Conservation (phyloP, 2,888 invertebrate genomes). For the Anarsia innoxiella region DNA sequence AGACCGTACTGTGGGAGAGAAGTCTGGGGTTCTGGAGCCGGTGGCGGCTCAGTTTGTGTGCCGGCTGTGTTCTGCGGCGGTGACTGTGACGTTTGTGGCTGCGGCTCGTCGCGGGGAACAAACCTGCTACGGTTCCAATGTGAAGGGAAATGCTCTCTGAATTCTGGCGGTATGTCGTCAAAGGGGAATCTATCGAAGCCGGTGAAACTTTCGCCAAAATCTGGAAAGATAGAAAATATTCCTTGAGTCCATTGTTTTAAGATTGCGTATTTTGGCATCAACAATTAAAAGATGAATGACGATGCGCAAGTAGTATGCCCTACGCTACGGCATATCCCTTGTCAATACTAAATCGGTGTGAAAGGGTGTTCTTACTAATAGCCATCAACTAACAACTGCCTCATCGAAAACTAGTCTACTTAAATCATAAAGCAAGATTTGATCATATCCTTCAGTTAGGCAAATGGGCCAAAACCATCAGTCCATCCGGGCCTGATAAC, state of each 20-base stretch:
- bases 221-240: too few relatives aligned
- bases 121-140: constrained; percentile 61
- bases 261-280: constrained; percentile 33
- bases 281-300: constrained; percentile 26
- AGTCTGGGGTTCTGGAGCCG: constrained; percentile 30
- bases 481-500: too few relatives aligned
- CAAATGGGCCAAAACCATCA: too few relatives aligned
- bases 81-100: constrained; percentile 28
- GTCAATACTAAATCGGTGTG: too few relatives aligned
- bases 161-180: constrained; percentile 69
- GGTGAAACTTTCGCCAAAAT: constrained; percentile 63
- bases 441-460: too few relatives aligned
- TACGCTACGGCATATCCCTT: too few relatives aligned
- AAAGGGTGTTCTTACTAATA: too few relatives aligned
- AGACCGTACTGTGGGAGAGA: constrained; percentile 79
- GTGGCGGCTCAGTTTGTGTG: constrained; percentile 57
- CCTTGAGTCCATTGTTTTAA: too few relatives aligned
- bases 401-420: too few relatives aligned
- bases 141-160: constrained; percentile 64
- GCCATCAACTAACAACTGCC: too few relatives aligned
- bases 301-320: too few relatives aligned
- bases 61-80: constrained; percentile 46
- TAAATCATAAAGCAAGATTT: too few relatives aligned
- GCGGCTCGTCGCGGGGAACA: constrained; percentile 29
- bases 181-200: constrained; percentile 73